phyloP scores from a whole-genome alignment of 1,140 invertebrate species.

The Brachionus plicatilis region DNA sequence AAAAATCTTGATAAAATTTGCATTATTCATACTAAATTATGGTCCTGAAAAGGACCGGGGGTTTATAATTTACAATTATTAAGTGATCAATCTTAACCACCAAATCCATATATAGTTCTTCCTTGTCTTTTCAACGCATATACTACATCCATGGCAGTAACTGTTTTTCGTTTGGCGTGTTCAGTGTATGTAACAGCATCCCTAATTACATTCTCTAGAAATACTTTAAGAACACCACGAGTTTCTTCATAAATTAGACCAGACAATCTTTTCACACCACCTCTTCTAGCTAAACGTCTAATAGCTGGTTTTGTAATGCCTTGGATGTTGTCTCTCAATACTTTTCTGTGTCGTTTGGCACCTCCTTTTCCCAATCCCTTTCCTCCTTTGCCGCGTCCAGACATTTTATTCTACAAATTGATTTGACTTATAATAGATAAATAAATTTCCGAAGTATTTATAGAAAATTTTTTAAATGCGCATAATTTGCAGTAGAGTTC shows the following conservation, averaged over 20 bases:
- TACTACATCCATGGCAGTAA: constrained; percentile 79
- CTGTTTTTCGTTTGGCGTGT: constrained; percentile 74
- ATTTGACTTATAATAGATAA: not conserved
- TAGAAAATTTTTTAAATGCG: not conserved
- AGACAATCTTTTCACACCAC: constrained; percentile 70
- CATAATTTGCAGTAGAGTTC: not conserved
- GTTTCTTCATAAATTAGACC: constrained; percentile 70
- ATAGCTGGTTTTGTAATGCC: constrained; percentile 68
- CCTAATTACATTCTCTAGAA: constrained; percentile 73
- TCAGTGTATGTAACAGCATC: constrained; percentile 78
- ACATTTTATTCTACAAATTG: constrained; percentile 43
- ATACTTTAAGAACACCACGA: constrained; percentile 69
- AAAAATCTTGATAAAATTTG: not conserved
- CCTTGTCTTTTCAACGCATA: constrained; percentile 77
- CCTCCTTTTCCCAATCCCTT: constrained; percentile 51
- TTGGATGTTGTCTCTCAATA: constrained; percentile 68
- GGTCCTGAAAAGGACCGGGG: constrained; percentile 30
- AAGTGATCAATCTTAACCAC: constrained; percentile 53
- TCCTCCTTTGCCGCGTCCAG: constrained; percentile 51
- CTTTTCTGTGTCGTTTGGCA: constrained; percentile 50
- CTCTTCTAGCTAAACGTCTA: constrained; percentile 65
- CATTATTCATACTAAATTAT: not conserved
- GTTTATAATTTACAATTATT: not conserved
- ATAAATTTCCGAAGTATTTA: not conserved
- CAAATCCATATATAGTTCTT: constrained; percentile 63